These are phyloP conservation scores for Argyrosomus japonicus DNA, from an alignment of 2,113 vertebrate genomes.

Conservation along the genomic window DNA sequence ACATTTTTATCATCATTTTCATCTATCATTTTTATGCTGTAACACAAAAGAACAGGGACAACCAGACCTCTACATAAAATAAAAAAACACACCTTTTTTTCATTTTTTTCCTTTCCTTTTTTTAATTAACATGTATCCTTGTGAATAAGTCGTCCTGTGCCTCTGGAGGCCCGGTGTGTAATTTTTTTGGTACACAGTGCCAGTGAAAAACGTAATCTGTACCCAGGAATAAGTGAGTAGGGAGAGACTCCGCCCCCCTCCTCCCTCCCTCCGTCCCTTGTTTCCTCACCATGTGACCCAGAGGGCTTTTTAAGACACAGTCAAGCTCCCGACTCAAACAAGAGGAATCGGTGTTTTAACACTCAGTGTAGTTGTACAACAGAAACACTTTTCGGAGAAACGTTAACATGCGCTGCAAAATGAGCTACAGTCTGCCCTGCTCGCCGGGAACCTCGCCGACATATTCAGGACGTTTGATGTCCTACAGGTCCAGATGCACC, in stretches of 20 bases:
- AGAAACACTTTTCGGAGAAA: background rate
- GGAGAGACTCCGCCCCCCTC: constrained; percentile 46
- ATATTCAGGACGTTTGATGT: constrained; percentile 57
- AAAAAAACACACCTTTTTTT: too few species aligned
- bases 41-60: background rate
- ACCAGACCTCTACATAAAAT: background rate
- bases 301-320: constrained; percentile 56
- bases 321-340: background rate
- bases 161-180: background rate
- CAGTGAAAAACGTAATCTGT: background rate
- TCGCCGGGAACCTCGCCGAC: constrained; percentile 75
- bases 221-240: background rate
- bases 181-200: background rate
- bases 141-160: constrained; percentile 17
- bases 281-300: constrained; percentile 52
- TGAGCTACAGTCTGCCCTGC: constrained; percentile 79
- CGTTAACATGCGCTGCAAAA: constrained; percentile 75
- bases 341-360: background rate
- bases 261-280: too few species aligned
- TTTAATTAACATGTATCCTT: constrained; percentile 20
- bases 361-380: background rate
- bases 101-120: too few species aligned
- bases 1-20: too few species aligned
- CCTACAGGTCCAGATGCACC: constrained; percentile 69
- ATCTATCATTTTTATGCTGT: background rate